A percentile compares a stretch with the other conserved stretches of the same genome.
phyloP scores from a whole-genome alignment of 2,797 vertebrate genomes.

The Danio albolineatus region DNA sequence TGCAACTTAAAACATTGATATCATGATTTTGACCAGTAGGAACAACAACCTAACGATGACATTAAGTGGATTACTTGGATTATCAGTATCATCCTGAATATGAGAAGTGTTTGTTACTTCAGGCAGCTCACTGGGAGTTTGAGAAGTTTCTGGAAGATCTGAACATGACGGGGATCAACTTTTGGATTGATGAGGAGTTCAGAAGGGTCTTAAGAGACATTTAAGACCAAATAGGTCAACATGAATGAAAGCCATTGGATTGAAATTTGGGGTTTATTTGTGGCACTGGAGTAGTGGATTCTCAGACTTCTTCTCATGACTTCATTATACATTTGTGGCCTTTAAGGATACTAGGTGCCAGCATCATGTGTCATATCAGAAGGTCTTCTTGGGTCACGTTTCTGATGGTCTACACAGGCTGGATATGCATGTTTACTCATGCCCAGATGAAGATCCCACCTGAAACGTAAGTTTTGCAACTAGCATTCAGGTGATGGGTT shows the following conservation, averaged over 20 bases:
- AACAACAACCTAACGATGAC: slow-evolving; percentile 18
- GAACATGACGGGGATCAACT: slow-evolving; percentile 47
- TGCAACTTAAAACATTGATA: slow-evolving; percentile 7
- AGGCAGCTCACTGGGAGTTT: slow-evolving; percentile 14
- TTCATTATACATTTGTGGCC: slow-evolving; percentile 21
- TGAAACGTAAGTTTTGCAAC: slow-evolving; percentile 84
- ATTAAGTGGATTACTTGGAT: slow-evolving; percentile 48
- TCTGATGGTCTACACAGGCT: slow-evolving; percentile 74
- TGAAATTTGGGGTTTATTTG: slow-evolving; percentile 8
- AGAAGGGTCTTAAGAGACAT: not conserved
- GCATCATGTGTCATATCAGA: slow-evolving; percentile 58
- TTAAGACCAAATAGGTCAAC: slow-evolving; percentile 42
- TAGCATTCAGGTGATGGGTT: not conserved
- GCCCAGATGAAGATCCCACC: slow-evolving; percentile 89
- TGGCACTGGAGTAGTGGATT: slow-evolving; percentile 19
- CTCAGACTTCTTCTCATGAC: slow-evolving; percentile 26
- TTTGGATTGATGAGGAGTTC: slow-evolving; percentile 40
- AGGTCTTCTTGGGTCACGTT: slow-evolving; percentile 54
- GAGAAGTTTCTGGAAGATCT: slow-evolving; percentile 59
- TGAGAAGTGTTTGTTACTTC: slow-evolving; percentile 38
- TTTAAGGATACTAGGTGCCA: slow-evolving; percentile 28
- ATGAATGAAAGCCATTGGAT: slow-evolving; percentile 61
- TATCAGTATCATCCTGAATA: slow-evolving; percentile 37
- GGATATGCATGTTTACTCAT: slow-evolving; percentile 70
- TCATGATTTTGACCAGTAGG: not conserved